A percentile compares a stretch with the other conserved stretches of the same genome.
phyloP scores from a whole-genome alignment of 2,797 vertebrate genomes.

The Enteromius radiatus region DNA sequence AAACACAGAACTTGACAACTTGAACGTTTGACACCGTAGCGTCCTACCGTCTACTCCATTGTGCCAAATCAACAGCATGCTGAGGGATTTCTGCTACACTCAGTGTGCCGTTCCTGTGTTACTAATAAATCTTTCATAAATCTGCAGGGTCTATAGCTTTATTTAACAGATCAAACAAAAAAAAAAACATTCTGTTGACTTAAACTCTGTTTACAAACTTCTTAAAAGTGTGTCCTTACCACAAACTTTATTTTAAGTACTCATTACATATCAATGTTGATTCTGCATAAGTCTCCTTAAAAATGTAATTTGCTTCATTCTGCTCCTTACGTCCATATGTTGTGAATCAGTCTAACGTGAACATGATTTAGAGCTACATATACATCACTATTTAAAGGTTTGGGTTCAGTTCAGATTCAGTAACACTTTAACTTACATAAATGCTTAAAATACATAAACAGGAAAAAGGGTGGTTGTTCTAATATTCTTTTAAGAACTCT shows the following conservation, averaged over 20 bases:
- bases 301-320: neutral
- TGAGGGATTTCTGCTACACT: constrained; percentile 32
- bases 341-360: neutral
- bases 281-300: neutral
- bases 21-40: constrained; percentile 31
- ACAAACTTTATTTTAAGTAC: neutral
- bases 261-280: neutral
- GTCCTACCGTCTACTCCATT: constrained; percentile 37
- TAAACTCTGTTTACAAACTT: neutral
- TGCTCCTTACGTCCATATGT: neutral
- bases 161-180: constrained; percentile 15
- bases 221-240: neutral
- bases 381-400: too few relatives aligned
- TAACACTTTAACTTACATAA: neutral
- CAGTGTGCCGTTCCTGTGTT: constrained; percentile 35
- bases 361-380: neutral
- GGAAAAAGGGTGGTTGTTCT: neutral
- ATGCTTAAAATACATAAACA: neutral
- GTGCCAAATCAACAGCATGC: constrained; percentile 48
- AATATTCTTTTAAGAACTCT: neutral
- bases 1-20: constrained; percentile 31
- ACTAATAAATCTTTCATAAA: constrained; percentile 30
- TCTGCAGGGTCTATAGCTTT: constrained; percentile 32
- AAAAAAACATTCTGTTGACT: neutral
- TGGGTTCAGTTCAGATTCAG: too few relatives aligned